Conservation (phyloP, 2,888 invertebrate species). For the Polylopha cassiicola region DNA sequence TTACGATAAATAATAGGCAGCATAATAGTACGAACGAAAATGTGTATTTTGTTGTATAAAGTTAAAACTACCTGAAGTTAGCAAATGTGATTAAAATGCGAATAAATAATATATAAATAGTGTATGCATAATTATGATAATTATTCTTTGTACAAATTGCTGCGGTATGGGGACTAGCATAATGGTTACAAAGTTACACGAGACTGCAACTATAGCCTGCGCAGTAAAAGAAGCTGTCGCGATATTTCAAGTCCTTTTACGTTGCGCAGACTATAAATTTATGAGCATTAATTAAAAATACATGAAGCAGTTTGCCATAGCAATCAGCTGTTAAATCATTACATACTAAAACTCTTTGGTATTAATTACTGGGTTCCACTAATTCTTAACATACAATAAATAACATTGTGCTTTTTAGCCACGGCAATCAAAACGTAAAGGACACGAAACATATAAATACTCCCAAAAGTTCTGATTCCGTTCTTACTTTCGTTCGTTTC, state of each 20-base stretch:
- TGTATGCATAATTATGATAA: too few relatives aligned
- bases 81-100: slow-evolving; percentile 46
- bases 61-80: slow-evolving; percentile 33
- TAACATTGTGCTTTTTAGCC: slow-evolving; percentile 41
- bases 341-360: slow-evolving; percentile 65
- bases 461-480: slow-evolving; percentile 25
- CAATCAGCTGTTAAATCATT: slow-evolving; percentile 36
- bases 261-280: slow-evolving; percentile 36
- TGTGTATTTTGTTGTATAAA: slow-evolving; percentile 37
- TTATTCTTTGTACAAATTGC: slow-evolving; percentile 47
- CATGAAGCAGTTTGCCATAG: slow-evolving; percentile 40
- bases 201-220: slow-evolving; percentile 11
- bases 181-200: slow-evolving; percentile 23
- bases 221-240: slow-evolving; percentile 16
- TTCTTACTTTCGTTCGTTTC: slow-evolving; percentile 17
- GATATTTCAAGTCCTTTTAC: slow-evolving; percentile 22
- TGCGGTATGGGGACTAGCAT: slow-evolving; percentile 66
- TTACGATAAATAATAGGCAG: slow-evolving; percentile 45
- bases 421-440: slow-evolving; percentile 38
- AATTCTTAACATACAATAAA: slow-evolving; percentile 50
- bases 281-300: slow-evolving; percentile 42
- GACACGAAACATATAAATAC: slow-evolving; percentile 32
- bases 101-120: slow-evolving; percentile 56
- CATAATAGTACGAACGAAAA: slow-evolving; percentile 38
- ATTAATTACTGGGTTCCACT: slow-evolving; percentile 60